Conservation (phyloP, 2,113 vertebrate genomes). For the Chionomys nivalis region DNA sequence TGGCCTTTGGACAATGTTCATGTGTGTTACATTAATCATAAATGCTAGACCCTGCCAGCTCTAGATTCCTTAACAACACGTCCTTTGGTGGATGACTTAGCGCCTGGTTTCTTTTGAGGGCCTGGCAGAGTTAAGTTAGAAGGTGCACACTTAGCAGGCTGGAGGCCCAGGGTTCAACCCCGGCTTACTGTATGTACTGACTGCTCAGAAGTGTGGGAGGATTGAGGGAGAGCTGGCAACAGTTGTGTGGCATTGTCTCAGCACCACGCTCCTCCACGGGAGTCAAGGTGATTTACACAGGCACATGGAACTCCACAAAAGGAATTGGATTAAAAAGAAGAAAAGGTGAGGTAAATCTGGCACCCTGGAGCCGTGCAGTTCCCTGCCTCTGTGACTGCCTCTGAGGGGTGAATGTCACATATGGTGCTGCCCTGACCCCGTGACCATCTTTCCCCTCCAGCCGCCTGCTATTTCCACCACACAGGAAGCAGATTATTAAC, state of each 20-base stretch:
- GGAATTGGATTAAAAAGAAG: not conserved
- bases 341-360: not conserved
- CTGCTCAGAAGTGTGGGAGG: not conserved
- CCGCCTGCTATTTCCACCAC: not conserved
- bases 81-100: not conserved
- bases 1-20: not conserved
- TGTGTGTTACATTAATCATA: not conserved
- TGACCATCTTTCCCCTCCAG: rapidly evolving
- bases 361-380: rapidly evolving
- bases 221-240: not conserved
- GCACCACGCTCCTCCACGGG: not conserved
- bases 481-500: not conserved
- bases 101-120: not conserved
- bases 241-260: not conserved
- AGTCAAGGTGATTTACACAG: not conserved
- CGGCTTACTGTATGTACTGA: not conserved
- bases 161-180: not conserved
- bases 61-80: not conserved
- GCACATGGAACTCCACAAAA: not conserved
- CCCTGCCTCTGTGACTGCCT: not conserved
- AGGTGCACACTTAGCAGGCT: not conserved
- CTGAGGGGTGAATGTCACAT: not conserved
- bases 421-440: rapidly evolving
- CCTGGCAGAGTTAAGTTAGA: not conserved
- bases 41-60: not conserved